Base-by-base conservation (phyloP, 1,140 invertebrate genomes). In the Manduca sexta region DNA sequence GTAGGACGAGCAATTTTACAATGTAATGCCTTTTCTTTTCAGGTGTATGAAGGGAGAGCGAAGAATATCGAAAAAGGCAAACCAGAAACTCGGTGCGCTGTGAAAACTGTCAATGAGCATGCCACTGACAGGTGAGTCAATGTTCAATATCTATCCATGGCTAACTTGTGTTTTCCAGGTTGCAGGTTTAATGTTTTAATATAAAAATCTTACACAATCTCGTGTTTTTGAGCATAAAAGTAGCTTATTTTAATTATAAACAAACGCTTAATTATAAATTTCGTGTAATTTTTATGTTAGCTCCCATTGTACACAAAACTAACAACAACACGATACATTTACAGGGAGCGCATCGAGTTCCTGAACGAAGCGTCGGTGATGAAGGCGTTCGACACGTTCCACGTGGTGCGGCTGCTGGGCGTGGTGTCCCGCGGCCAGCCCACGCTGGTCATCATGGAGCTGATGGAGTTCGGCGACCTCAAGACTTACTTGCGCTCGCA, bases 351-450 rank as follows among this genome's bases (percentile, higher is more conserved):
- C 34, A 91, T 94, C 50, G 93, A 96, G 77, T 99, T 99, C 84
- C 87, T 99, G n/a, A 96, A 97, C 72, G 97, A 99, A 87, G 97
- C 96, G n/a, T 94, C 94, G 13, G 94, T 97, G 7, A 98, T 98
- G 97, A 98, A 98, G 81, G 92, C 93, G 45, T 97, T 98, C 78
- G 92, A 96, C 69, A 97, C 97, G 26, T 90, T 93, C 69, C 97
- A 99, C 87, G 97, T 99, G 12, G 97, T 99, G 0, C 92, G 92
- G 55, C 84, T 99, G 42, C 81, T 98, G 43, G 98, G 98, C 17
- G 97, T 99, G 15, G 97, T 99, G 12, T 98, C 96, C 0, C 90
- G 93, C 42, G 93, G 92, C 0, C 94, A 97, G 75, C 97, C 98
- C 14, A 95, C 95, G 0, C 88, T 95, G 15, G 97, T 99, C 0